phyloP scores from a whole-genome alignment of 92 coral and sea anemone genomes.

The Palythoa caribaeorum region DNA sequence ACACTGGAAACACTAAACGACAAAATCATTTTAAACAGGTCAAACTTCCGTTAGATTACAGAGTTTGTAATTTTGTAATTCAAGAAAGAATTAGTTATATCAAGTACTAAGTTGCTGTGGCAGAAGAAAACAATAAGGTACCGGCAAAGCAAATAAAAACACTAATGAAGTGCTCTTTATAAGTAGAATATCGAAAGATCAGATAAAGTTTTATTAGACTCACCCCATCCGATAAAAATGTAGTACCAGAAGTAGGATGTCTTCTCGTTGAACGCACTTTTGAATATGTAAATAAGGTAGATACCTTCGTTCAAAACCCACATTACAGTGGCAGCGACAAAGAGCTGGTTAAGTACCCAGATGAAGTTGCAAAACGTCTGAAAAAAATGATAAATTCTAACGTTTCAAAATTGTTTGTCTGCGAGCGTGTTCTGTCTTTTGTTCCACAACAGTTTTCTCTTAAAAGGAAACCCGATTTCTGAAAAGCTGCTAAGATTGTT shows the following conservation, averaged over 20 bases:
- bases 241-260: slow-evolving; percentile 74
- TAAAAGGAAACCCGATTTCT: no score
- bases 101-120: background rate
- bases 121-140: background rate
- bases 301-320: slow-evolving; percentile 92
- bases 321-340: slow-evolving; percentile 83
- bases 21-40: no score
- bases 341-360: slow-evolving; percentile 87
- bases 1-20: no score
- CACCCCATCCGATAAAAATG: slow-evolving; percentile 90
- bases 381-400: background rate
- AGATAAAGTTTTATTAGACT: slow-evolving; percentile 20
- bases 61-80: no score
- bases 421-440: no score
- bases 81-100: no score
- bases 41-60: no score
- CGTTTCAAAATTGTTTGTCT: no score
- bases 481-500: no score
- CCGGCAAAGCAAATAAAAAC: no score
- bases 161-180: background rate
- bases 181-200: background rate
- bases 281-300: slow-evolving; percentile 73
- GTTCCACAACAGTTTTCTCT: no score
- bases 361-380: slow-evolving; percentile 79
- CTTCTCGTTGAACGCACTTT: slow-evolving; percentile 63